Conservation (phyloP, 2,797 vertebrate genomes). For the Pterois miles region DNA sequence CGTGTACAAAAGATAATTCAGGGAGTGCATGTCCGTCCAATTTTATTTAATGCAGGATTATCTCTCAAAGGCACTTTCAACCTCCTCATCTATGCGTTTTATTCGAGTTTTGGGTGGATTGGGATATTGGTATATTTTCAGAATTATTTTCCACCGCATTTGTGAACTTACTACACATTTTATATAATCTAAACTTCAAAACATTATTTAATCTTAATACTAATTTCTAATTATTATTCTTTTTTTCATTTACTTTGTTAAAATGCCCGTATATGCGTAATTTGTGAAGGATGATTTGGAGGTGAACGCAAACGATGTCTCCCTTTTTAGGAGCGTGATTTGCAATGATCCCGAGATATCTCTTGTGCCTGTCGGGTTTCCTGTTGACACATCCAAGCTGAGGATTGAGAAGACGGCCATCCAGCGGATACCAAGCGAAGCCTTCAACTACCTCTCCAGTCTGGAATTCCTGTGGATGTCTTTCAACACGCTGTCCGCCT, state of each 20-base stretch:
- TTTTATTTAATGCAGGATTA: conserved; percentile 86
- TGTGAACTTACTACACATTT: not conserved
- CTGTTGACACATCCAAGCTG: conserved; percentile 90
- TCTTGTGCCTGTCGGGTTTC: conserved; percentile 90
- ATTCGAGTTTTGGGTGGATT: conserved; percentile 32
- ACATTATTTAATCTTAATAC: not conserved
- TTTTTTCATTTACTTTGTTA: not conserved
- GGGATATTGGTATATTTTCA: conserved; percentile 1
- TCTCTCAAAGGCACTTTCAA: conserved; percentile 83
- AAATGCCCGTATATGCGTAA: not conserved
- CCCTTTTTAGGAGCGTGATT: conserved; percentile 88
- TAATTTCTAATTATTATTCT: not conserved
- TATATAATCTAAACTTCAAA: not conserved
- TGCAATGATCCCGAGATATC: conserved; percentile 96
- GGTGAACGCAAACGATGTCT: not conserved
- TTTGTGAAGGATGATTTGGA: not conserved
- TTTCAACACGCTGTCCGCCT: conserved; percentile 89
- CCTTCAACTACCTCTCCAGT: conserved; percentile 88
- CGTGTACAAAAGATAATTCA: conserved; percentile 70
- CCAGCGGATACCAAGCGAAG: conserved; percentile 88
- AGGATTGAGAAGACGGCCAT: conserved; percentile 95
- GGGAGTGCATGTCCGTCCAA: conserved; percentile 70
- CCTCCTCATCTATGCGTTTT: conserved; percentile 62
- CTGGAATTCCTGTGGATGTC: conserved; percentile 98
- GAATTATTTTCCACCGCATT: not conserved